Evolutionary conservation across 2,888 invertebrate genomes (phyloP).

Genomic region (Glyphotaelius pellucidus): DNA sequence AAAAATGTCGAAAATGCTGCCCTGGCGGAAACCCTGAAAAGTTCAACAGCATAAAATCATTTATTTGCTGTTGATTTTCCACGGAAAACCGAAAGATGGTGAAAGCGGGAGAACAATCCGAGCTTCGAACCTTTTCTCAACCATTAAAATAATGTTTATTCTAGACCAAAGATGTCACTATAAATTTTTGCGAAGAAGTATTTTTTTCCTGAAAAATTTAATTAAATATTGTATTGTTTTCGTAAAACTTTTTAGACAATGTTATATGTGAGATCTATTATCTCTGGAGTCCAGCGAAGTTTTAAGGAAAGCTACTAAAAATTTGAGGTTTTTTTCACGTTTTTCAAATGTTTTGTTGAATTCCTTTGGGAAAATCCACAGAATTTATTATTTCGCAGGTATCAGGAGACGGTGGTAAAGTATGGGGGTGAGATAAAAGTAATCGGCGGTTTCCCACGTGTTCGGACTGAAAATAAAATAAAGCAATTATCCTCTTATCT

Average conservation of each 20-base stretch:
- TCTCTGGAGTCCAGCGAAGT: neutral
- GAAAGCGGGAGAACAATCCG: neutral
- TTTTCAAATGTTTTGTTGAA: neutral
- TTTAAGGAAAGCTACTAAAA: neutral
- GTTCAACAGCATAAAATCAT: neutral
- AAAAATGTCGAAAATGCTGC: neutral
- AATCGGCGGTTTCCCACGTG: slow-evolving; percentile 25
- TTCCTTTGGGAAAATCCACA: neutral
- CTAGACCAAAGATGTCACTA: neutral
- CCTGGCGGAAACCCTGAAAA: neutral
- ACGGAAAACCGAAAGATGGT: neutral
- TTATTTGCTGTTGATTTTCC: neutral
- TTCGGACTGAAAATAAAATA: slow-evolving; percentile 43
- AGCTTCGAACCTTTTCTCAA: neutral
- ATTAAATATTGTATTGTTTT: neutral
- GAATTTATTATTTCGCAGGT: neutral
- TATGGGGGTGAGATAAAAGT: slow-evolving; percentile 28
- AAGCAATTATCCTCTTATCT: slow-evolving; percentile 50
- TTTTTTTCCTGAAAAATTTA: neutral
- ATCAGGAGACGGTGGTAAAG: neutral
- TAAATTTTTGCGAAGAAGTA: neutral
- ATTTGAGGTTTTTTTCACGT: neutral
- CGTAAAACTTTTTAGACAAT: neutral
- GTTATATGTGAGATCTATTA: neutral
- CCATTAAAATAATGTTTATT: neutral